A percentile compares a stretch with the other conserved stretches of the same genome.
phyloP scores from a whole-genome alignment of 2,797 vertebrate genomes.

The Sternotherus odoratus region DNA sequence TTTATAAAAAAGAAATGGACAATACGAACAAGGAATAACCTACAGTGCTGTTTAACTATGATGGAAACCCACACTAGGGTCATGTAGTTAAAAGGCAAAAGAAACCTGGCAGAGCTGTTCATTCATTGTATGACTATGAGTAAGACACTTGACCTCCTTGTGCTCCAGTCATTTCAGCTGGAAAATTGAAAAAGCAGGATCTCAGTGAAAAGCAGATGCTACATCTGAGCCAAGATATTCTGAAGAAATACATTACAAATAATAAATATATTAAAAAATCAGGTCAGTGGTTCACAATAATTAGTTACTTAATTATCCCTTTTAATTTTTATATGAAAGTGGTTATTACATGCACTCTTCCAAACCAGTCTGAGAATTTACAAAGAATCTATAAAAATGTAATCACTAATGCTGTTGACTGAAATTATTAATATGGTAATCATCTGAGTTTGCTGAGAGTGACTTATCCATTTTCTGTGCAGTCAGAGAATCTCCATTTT shows the following conservation, averaged over 20 bases:
- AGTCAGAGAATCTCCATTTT: not conserved
- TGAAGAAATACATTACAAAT: not conserved
- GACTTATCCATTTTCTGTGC: not conserved
- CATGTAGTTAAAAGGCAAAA: not conserved
- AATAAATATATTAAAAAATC: slow-evolving; percentile 18
- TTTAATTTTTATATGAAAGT: not conserved
- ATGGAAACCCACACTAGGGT: not conserved
- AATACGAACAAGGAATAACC: not conserved
- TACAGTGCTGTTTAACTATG: not conserved
- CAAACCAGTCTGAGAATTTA: not conserved
- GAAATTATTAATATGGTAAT: not conserved
- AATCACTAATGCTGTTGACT: not conserved
- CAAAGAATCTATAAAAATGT: not conserved
- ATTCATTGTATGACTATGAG: slow-evolving; percentile 7
- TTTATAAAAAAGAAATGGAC: not conserved
- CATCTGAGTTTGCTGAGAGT: not conserved
- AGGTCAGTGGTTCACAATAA: not conserved
- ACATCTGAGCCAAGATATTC: not conserved
- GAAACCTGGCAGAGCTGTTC: not conserved
- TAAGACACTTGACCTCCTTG: not conserved
- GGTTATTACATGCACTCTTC: not conserved
- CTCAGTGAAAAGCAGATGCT: slow-evolving; percentile 19
- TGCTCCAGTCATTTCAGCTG: slow-evolving; percentile 34
- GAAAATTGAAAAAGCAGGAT: slow-evolving; percentile 47
- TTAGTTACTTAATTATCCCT: not conserved